Evolutionary conservation across 2,888 invertebrate genomes (phyloP), one percentile per base, ranked within the genome.

Genomic region (Dryomyza anilis): DNA sequence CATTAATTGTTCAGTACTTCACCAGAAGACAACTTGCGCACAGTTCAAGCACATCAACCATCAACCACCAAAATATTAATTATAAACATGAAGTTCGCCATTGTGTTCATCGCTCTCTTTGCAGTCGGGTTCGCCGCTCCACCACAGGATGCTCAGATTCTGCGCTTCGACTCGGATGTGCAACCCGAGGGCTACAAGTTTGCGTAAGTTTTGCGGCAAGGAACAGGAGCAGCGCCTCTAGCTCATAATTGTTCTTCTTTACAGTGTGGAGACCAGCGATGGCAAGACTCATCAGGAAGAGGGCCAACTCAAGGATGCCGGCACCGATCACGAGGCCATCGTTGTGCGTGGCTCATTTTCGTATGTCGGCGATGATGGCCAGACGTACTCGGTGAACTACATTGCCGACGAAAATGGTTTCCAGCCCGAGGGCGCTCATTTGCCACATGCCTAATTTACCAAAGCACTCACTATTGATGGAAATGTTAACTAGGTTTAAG

Each of bases 261-360:
- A 19, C 66, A 89, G 89, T 27, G 88, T 86, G 71, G 88, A 89
- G 74, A 88, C 89, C 14, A 89, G 88, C 72, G 88, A 89, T 71
- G 89, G 89, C 27, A 86, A 86, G 19, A 84, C 86, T 3, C 85
- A 87, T 14, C 83, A 86, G 72, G 89, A 90, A 75, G 85, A 87
- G 74, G 89, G 86, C 2, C 84, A 85, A 65, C 78, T 89, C 62
- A 81, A 84, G 73, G 87, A 89, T 76, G 85, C 85, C 46, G 88
- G 89, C 36, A 86, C 86, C 5, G 88, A 89, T 55, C 86, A 88
- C 63, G 87, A 88, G 74, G 86, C 88, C 33, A 85, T 89, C 50
- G 84, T 85, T 10, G 86, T 89, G 10, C 85, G 84, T 57, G 89
- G 89, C 33, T 85, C 86, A 43, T 88, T 86, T 80, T 85, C 87